A percentile compares a stretch with the other conserved stretches of the same genome.
These are phyloP conservation scores for Ichneumoninae sp. DNA, from an alignment of 2,888 invertebrate genomes.

Conservation along the genomic window DNA sequence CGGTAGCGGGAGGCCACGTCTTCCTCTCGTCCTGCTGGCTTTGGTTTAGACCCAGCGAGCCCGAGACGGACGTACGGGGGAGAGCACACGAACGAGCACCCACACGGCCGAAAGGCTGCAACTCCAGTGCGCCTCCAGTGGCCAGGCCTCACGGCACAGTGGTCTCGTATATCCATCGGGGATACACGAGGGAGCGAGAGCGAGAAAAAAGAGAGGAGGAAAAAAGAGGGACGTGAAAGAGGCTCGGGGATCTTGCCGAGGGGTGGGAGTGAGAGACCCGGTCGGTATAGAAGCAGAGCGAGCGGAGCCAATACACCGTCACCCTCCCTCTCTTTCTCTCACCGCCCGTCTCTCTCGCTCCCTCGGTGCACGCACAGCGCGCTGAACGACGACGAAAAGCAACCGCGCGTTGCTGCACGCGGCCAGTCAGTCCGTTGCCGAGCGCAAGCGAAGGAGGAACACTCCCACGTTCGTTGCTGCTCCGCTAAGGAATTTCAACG, in stretches of 20 bases:
- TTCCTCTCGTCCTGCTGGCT: neutral
- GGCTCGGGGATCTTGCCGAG: neutral
- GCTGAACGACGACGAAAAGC: constrained; percentile 65
- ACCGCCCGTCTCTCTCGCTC: neutral
- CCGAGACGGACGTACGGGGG: neutral
- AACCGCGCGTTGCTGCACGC: constrained; percentile 72
- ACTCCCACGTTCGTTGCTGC: constrained; percentile 48
- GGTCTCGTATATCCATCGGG: neutral
- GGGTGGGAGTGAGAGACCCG: constrained; percentile 6
- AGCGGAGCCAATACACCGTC: constrained; percentile 4
- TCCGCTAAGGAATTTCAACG: constrained; percentile 24
- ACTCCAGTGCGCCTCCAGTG: neutral
- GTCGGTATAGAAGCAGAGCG: neutral
- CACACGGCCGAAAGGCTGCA: constrained; percentile 17
- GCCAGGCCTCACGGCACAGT: neutral
- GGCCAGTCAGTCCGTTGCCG: constrained; percentile 78
- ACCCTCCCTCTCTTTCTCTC: neutral
- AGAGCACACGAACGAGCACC: constrained; percentile 21
- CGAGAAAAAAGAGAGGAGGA: constrained; percentile 39
- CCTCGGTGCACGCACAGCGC: constrained; percentile 62
- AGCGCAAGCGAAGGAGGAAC: constrained; percentile 72
- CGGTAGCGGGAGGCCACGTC: neutral
- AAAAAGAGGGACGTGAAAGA: constrained; percentile 46
- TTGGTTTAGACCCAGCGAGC: neutral
- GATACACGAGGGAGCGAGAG: constrained; percentile 31